Conservation (phyloP, 2,797 vertebrate species). For the Pipistrellus nathusii region DNA sequence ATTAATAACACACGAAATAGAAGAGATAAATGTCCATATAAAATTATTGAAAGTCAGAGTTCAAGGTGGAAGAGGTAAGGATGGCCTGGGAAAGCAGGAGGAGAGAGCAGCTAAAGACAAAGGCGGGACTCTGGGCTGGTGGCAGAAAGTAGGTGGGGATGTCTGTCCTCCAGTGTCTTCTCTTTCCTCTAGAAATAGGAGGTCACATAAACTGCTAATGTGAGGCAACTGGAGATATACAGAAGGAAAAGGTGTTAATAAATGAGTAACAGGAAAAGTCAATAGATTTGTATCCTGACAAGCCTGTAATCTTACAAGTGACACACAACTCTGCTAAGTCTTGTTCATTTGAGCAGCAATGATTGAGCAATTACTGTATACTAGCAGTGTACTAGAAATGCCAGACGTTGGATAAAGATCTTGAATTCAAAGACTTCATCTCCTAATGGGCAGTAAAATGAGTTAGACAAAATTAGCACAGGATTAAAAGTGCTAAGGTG, state of each 20-base stretch:
- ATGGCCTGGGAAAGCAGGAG: background rate
- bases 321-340: background rate
- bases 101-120: background rate
- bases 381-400: background rate
- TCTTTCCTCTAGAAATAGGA: background rate
- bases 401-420: background rate
- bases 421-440: slow-evolving; percentile 21
- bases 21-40: background rate
- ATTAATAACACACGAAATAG: background rate
- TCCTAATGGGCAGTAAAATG: background rate
- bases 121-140: accelerated
- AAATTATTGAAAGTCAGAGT: slow-evolving; percentile 16
- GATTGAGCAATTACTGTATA: background rate
- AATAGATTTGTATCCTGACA: background rate
- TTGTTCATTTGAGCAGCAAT: background rate
- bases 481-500: background rate
- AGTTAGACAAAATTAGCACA: slow-evolving; percentile 5
- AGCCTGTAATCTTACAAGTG: background rate
- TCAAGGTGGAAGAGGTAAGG: background rate
- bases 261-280: background rate
- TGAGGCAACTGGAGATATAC: background rate
- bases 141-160: background rate
- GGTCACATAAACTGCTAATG: background rate
- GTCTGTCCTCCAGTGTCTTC: background rate
- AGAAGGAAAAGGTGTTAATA: background rate